Evolutionary conservation across 2,888 invertebrate species (phyloP).

Genomic region (Pachycephus smyrnensis): DNA sequence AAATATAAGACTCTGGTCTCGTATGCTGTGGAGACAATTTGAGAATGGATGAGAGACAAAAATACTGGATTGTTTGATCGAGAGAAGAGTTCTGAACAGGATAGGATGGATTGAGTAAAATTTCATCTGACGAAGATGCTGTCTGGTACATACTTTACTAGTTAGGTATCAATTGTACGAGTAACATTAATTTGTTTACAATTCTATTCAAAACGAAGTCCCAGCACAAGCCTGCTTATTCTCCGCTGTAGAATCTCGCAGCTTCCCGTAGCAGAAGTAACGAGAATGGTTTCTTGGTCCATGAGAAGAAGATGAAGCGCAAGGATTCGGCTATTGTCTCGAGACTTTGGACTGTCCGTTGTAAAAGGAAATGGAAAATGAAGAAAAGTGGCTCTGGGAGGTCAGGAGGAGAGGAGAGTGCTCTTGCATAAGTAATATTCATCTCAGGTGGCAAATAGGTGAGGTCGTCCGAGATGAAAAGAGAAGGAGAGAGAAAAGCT

Average conservation of each 20-base stretch:
- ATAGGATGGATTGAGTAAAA: not conserved
- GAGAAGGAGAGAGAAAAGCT: not conserved
- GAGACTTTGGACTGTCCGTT: not conserved
- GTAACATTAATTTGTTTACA: not conserved
- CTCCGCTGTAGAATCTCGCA: not conserved
- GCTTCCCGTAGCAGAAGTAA: not conserved
- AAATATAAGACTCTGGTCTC: not conserved
- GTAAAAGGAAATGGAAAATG: not conserved
- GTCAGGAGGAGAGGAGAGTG: not conserved
- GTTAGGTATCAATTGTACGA: not conserved
- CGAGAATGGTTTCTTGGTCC: not conserved
- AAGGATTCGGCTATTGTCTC: not conserved
- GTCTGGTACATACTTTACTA: not conserved
- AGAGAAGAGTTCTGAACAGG: not conserved
- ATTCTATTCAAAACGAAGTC: not conserved
- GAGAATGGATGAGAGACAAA: not conserved
- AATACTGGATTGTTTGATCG: not conserved
- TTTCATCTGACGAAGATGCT: not conserved
- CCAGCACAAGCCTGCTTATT: not conserved
- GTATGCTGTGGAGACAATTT: not conserved
- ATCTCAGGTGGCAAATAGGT: not conserved
- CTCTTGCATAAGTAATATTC: not conserved
- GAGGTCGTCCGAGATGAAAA: not conserved
- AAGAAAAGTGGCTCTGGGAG: not conserved
- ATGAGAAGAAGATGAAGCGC: not conserved